Percentiles rank a stretch among this genome's conserved stretches.
Conservation (phyloP, 2,888 invertebrate genomes). For the Apamea crenata region DNA sequence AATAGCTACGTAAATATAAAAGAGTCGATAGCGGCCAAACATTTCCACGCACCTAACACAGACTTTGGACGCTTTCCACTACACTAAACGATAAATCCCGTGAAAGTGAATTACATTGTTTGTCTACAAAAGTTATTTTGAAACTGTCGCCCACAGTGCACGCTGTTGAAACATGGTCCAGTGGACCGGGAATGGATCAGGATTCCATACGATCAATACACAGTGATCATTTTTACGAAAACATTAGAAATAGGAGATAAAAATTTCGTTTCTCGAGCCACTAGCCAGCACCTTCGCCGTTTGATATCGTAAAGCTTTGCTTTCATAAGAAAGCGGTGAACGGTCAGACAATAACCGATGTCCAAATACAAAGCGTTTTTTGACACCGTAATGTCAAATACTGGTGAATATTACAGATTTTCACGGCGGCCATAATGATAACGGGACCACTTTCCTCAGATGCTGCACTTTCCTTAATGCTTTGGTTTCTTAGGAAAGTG, state of each 20-base stretch:
- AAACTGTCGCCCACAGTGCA: constrained; percentile 68
- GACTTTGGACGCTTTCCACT: constrained; percentile 54
- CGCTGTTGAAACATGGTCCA: constrained; percentile 56
- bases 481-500: too few species aligned
- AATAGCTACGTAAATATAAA: constrained; percentile 14
- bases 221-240: not conserved
- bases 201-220: constrained; percentile 26
- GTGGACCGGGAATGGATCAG: constrained; percentile 34
- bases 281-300: not conserved
- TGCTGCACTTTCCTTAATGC: too few species aligned
- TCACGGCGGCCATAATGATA: not conserved
- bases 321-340: not conserved
- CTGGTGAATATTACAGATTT: not conserved
- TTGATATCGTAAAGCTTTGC: not conserved
- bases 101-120: constrained; percentile 73
- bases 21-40: constrained; percentile 4
- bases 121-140: constrained; percentile 71
- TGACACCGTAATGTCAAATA: not conserved
- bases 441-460: too few species aligned
- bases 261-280: too few species aligned
- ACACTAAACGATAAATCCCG: constrained; percentile 70
- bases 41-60: constrained; percentile 58
- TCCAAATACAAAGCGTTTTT: not conserved
- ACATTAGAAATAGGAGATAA: not conserved
- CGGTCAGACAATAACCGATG: not conserved